phyloP scores from a whole-genome alignment of 1,140 invertebrate genomes.

The Drosophila leontia region DNA sequence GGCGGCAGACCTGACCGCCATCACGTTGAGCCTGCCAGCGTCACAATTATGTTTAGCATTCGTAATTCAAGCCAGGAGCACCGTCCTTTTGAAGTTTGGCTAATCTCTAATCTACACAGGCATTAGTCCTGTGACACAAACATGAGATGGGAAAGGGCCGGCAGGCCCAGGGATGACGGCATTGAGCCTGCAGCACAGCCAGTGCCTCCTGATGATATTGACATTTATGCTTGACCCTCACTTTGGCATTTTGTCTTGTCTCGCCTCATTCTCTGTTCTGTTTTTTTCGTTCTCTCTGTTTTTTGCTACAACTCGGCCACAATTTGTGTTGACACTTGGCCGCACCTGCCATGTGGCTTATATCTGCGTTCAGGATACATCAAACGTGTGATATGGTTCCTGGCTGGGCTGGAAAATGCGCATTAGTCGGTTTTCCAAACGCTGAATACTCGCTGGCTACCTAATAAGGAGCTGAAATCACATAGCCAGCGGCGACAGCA shows the following conservation, averaged over 20 bases:
- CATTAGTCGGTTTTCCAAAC: conserved; percentile 31
- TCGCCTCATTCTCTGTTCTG: background rate
- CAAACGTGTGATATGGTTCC: conserved; percentile 20
- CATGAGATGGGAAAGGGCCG: conserved; percentile 31
- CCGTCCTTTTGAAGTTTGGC: conserved; percentile 60
- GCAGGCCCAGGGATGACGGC: conserved; percentile 32
- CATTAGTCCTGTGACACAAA: conserved; percentile 72
- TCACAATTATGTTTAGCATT: conserved; percentile 61
- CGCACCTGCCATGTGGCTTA: conserved; percentile 63
- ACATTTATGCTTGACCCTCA: conserved; percentile 76
- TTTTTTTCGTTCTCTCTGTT: background rate
- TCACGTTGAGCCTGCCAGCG: conserved; percentile 61
- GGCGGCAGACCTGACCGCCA: conserved; percentile 28
- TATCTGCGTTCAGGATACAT: conserved; percentile 20
- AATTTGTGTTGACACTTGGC: conserved; percentile 73
- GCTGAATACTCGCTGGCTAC: conserved; percentile 43
- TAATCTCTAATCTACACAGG: conserved; percentile 81
- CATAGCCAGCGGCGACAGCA: conserved; percentile 32
- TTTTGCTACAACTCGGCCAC: conserved; percentile 54
- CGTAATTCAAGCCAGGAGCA: conserved; percentile 49
- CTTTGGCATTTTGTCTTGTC: conserved; percentile 29
- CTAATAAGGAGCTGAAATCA: conserved; percentile 44
- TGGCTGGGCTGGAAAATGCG: conserved; percentile 45
- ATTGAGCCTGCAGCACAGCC: conserved; percentile 55
- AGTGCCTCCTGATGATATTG: conserved; percentile 68